These are phyloP conservation scores for Phalacrocorax carbo DNA, from an alignment of 2,113 vertebrate genomes.

Conservation along the genomic window DNA sequence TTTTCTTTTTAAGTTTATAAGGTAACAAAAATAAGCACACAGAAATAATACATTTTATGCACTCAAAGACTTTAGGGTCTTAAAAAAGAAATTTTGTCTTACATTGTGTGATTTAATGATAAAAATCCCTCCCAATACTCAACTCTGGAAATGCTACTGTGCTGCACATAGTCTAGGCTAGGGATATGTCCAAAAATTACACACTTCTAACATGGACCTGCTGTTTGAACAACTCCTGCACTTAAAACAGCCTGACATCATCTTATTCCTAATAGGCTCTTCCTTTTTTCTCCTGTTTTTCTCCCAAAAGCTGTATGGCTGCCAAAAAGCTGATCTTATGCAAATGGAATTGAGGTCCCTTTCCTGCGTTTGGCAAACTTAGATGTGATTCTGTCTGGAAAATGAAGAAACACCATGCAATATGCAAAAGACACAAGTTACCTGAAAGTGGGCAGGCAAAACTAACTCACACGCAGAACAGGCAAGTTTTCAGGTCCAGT, in stretches of 20 bases:
- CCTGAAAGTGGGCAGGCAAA: neutral
- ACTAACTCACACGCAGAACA: neutral
- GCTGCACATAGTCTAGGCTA: neutral
- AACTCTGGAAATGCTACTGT: constrained; percentile 31
- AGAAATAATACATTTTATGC: neutral
- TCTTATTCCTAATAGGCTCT: neutral
- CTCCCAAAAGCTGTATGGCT: neutral
- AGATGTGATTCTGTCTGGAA: neutral
- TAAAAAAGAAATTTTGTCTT: neutral
- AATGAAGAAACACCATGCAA: neutral
- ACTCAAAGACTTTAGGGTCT: neutral
- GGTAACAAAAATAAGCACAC: neutral
- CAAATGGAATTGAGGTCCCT: neutral
- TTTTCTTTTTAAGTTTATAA: neutral
- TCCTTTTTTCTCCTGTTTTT: neutral
- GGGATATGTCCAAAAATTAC: neutral
- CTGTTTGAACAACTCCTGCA: neutral
- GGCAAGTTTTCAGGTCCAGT: neutral
- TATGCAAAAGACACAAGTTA: rapidly evolving
- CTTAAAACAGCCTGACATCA: constrained; percentile 18
- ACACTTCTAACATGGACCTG: constrained; percentile 3
- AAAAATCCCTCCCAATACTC: neutral
- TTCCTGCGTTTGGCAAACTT: neutral
- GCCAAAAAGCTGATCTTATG: constrained; percentile 14
- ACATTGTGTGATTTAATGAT: neutral